Evolutionary conservation across 2,113 vertebrate species (phyloP).

Genomic region (Prunella himalayana): DNA sequence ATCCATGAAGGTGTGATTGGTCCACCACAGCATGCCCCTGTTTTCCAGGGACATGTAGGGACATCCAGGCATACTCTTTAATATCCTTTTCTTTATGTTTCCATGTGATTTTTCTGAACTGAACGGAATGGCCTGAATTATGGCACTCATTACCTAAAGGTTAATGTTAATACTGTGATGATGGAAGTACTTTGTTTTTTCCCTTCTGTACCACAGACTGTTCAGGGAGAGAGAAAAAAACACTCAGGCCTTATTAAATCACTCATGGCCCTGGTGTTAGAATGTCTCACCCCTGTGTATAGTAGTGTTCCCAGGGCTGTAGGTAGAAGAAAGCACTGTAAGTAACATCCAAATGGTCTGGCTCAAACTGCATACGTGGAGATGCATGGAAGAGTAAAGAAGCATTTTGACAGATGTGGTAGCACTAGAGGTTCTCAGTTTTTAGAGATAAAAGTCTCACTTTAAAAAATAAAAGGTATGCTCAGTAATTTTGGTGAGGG

Average conservation of each 20-base stretch:
- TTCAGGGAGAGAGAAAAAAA: background rate
- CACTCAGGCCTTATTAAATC: background rate
- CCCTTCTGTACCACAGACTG: background rate
- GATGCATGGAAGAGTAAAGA: background rate
- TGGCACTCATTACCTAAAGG: slow-evolving; percentile 26
- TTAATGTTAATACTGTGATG: background rate
- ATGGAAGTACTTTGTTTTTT: background rate
- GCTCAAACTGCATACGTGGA: background rate
- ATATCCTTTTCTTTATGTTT: background rate
- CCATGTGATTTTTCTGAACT: background rate
- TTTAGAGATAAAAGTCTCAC: background rate
- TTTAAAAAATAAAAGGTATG: background rate
- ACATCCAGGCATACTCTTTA: background rate
- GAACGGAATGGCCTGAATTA: background rate
- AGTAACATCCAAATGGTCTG: background rate
- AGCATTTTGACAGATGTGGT: background rate
- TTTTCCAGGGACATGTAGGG: background rate
- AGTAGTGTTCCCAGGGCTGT: rapidly evolving
- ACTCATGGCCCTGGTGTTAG: background rate
- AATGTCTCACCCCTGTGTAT: background rate
- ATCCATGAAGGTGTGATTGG: background rate
- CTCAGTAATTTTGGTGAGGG: background rate
- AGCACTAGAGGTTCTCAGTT: background rate
- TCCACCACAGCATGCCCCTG: rapidly evolving
- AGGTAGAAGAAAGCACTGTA: background rate